Evolutionary conservation across 2,888 invertebrate genomes (phyloP).

Genomic region (Leucoma salicis): DNA sequence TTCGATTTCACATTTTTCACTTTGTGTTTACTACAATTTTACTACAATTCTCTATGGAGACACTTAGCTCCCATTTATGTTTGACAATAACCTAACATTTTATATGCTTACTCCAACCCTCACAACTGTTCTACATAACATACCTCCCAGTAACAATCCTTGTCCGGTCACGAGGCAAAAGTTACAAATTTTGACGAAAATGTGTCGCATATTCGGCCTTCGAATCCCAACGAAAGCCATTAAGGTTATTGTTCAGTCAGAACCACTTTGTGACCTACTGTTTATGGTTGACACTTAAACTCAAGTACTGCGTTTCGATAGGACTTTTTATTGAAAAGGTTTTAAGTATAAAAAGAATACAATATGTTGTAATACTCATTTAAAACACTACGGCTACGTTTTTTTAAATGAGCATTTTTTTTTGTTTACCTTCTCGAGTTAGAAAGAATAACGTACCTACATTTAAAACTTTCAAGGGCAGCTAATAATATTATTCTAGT

Average conservation of each 20-base stretch:
- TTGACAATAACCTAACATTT: conserved; percentile 6
- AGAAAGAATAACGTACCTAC: too few relatives aligned
- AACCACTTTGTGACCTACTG: conserved; percentile 8
- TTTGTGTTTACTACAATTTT: too few relatives aligned
- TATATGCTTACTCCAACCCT: conserved; percentile 1
- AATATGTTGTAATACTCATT: too few relatives aligned
- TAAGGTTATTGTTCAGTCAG: conserved; percentile 7
- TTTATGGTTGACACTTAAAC: background rate
- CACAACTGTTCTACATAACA: conserved; percentile 7
- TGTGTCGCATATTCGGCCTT: conserved; percentile 5
- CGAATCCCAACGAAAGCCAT: conserved; percentile 4
- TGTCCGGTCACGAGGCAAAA: conserved; percentile 9
- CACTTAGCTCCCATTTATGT: conserved; percentile 9
- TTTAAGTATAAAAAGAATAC: too few relatives aligned
- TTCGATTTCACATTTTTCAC: too few relatives aligned
- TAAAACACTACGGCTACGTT: too few relatives aligned
- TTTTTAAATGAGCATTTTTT: too few relatives aligned
- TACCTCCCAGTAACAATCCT: conserved; percentile 12
- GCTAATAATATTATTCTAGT: too few relatives aligned
- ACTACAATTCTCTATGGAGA: conserved; percentile 4
- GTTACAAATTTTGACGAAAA: conserved; percentile 13
- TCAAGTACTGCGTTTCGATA: background rate
- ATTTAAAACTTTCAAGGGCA: too few relatives aligned
- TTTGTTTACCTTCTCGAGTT: too few relatives aligned
- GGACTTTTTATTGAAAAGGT: too few relatives aligned